Evolutionary conservation across 2,888 invertebrate genomes (phyloP).

Genomic region (Mechanitis mazaeus): DNA sequence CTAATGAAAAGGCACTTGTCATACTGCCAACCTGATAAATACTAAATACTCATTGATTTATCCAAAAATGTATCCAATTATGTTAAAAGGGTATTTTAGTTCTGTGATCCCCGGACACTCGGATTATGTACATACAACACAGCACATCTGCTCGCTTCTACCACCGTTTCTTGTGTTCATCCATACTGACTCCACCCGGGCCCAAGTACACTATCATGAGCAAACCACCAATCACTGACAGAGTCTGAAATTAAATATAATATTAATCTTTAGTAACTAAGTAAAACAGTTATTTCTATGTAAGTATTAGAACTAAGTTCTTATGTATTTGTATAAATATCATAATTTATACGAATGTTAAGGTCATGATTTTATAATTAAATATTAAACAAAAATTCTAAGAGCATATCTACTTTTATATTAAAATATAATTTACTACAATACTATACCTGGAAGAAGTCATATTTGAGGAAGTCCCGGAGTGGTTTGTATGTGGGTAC

Average conservation of each 20-base stretch:
- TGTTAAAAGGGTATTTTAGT: background rate
- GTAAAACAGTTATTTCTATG: too few relatives aligned
- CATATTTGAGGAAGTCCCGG: conserved; percentile 99
- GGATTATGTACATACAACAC: conserved; percentile 1
- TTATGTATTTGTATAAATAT: too few relatives aligned
- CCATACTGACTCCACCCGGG: conserved; percentile 99
- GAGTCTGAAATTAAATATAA: conserved; percentile 83
- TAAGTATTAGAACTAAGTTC: too few relatives aligned
- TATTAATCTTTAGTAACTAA: background rate
- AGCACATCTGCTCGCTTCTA: conserved; percentile 59
- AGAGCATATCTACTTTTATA: too few relatives aligned
- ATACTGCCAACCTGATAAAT: background rate
- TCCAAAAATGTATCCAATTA: background rate
- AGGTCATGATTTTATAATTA: too few relatives aligned
- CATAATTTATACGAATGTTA: too few relatives aligned
- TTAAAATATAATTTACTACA: background rate
- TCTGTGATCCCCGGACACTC: background rate
- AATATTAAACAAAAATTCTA: too few relatives aligned
- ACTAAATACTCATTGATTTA: background rate
- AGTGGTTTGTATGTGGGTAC: conserved; percentile 96
- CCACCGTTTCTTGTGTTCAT: conserved; percentile 99
- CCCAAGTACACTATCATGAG: conserved; percentile 98
- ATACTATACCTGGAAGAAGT: conserved; percentile 96
- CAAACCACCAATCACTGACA: conserved; percentile 98
- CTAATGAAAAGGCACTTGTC: background rate